Evolutionary conservation across 2,888 invertebrate species (phyloP), one percentile per base, ranked within the genome.

Genomic region (Ptilodon capucinus): DNA sequence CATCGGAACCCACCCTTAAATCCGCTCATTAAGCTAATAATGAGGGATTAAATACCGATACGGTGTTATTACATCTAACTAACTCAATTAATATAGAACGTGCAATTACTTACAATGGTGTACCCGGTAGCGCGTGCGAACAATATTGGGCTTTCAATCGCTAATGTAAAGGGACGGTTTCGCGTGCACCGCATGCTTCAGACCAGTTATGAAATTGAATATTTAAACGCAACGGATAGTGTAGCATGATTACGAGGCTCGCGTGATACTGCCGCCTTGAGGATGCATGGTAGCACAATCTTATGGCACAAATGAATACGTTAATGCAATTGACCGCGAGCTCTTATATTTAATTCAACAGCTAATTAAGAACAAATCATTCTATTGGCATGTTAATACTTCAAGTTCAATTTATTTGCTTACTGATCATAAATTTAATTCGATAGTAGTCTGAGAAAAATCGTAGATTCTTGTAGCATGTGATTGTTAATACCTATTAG

Each of bases 21-120:
- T 73, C 67, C 62, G 62, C 75, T 78, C 74, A 77, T 76, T 76
- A 76, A 66, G 65, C 75, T 84, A 83, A 86, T 83, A 78, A 84
- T 71, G 68, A 60, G 52, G 70, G 63, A 70, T 76, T 78, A 78
- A 79, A 77, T 71, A 79, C 70, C 73, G 78, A 82, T 79, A 78
- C 64, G 60, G 54, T 70, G 69, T 75, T 76, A 78, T 79, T 78
- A 79, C 71, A 77, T 66, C 69, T 57, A 71, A 78, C 80, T 79
- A 75, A 81, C 74, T 80, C 78, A 79, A 81, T 82, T 80, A 85
- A 76, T 74, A 71, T 60, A 55, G 60, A 57, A 58, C 64, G 61
- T 63, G 64, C 64, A 66, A 72, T 74, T 68, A 55, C 61, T 56
- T 55, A 59, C 44, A 59, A 62, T 45, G 41, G 43, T 50, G 42